phyloP scores from a whole-genome alignment of 1,140 invertebrate genomes.

The Leptopilina boulardi region DNA sequence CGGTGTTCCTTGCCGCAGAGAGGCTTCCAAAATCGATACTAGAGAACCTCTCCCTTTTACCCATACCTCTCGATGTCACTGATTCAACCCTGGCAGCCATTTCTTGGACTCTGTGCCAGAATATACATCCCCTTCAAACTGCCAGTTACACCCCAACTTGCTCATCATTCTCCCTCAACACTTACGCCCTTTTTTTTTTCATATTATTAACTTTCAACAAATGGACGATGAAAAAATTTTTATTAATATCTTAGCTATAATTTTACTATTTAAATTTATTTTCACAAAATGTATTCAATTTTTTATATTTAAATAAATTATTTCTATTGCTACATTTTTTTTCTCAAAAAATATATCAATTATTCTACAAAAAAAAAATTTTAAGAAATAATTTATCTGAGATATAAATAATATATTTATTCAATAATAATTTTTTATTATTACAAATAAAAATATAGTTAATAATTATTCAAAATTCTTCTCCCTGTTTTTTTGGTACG shows the following conservation, averaged over 20 bases:
- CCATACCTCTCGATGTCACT: constrained; percentile 62
- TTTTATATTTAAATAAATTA: no score
- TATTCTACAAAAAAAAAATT: no score
- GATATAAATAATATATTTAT: no score
- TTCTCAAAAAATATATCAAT: no score
- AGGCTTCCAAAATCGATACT: constrained; percentile 65
- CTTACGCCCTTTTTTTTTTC: not conserved
- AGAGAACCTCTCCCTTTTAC: constrained; percentile 48
- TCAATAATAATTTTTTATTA: no score
- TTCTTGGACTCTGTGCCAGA: constrained; percentile 45
- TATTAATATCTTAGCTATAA: no score
- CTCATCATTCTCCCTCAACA: not conserved
- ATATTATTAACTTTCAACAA: not conserved
- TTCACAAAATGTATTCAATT: no score
- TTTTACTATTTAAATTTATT: not conserved
- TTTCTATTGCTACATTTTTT: no score
- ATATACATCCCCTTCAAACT: not conserved
- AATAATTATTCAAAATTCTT: no score
- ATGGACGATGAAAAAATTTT: not conserved
- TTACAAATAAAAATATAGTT: no score
- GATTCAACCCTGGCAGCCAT: constrained; percentile 61
- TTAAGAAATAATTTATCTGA: no score
- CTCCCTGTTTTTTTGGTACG: no score
- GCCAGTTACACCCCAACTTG: not conserved
- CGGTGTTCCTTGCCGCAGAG: constrained; percentile 43